phyloP scores from a whole-genome alignment of 1,140 invertebrate genomes.

The Caenorhabditis elegans region WBcel235 BX284602.5:8036001-8036500 shows the following conservation, averaged over 20 bases:
- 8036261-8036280: constrained; percentile 64
- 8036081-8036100: background rate
- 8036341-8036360: too few species aligned
- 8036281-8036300: constrained; percentile 78
- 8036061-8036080: background rate
- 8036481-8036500: constrained; percentile 90
- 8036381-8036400: constrained; percentile 82
- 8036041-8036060: constrained; percentile 52
- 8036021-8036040: constrained; percentile 46
- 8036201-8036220: constrained; percentile 77
- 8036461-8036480: constrained; percentile 69
- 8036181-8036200: constrained; percentile 71
- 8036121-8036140: background rate
- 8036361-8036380: background rate
- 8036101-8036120: constrained; percentile 48
- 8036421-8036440: constrained; percentile 40
- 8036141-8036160: background rate
- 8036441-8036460: background rate
- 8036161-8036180: constrained; percentile 13
- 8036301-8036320: constrained; percentile 90
- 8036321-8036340: constrained; percentile 91
- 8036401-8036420: constrained; percentile 83
- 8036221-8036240: constrained; percentile 88
- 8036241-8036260: constrained; percentile 73
- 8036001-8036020: background rate